Conservation (phyloP, 2,113 vertebrate species). For the Nothoprocta pentlandii region DNA sequence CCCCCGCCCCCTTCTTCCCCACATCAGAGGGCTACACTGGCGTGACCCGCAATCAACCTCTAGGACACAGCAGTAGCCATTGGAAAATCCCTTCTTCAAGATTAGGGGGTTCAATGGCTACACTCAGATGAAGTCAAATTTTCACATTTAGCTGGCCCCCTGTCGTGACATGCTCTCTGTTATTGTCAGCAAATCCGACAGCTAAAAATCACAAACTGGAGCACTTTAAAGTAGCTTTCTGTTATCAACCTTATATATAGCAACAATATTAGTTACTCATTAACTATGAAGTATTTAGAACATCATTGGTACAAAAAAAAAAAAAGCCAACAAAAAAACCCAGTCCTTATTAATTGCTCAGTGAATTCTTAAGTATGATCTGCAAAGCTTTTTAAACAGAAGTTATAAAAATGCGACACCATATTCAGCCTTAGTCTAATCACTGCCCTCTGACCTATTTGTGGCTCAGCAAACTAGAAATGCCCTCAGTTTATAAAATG, state of each 20-base stretch:
- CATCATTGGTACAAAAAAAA: too few relatives aligned
- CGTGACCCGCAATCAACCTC: slow-evolving; percentile 15
- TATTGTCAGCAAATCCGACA: neutral
- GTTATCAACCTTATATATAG: neutral
- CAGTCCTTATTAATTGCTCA: neutral
- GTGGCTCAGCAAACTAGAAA: neutral
- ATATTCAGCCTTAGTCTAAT: neutral
- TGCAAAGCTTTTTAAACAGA: neutral
- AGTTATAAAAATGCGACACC: neutral
- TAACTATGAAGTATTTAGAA: neutral
- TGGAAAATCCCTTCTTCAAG: neutral
- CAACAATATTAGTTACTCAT: neutral
- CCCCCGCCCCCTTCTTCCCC: neutral
- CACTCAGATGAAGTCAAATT: neutral
- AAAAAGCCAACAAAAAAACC: too few relatives aligned
- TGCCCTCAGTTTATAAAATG: neutral
- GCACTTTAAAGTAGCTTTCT: neutral
- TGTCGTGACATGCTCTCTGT: neutral
- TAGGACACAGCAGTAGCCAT: neutral
- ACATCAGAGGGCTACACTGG: neutral
- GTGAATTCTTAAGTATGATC: neutral
- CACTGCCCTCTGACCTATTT: neutral
- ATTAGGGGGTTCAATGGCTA: slow-evolving; percentile 14
- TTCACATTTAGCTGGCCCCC: neutral
- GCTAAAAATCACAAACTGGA: neutral